phyloP scores from a whole-genome alignment of 2,888 invertebrate species.

The Cryptocephalus primarius region DNA sequence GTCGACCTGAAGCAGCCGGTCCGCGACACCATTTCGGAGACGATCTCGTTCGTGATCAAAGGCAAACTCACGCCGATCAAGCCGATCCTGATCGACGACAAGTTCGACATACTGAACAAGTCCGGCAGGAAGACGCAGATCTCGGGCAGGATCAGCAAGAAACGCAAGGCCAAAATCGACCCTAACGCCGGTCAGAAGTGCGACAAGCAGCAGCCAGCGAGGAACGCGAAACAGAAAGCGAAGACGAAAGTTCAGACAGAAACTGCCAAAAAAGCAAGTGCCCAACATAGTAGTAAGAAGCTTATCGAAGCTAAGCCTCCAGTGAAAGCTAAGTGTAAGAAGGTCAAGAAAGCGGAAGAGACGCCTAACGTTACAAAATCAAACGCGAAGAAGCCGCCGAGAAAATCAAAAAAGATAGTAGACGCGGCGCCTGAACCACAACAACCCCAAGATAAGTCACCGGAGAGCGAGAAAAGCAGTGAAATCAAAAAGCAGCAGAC shows the following conservation, averaged over 20 bases:
- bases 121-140: constrained; percentile 6
- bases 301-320: constrained; percentile 7
- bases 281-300: constrained; percentile 11
- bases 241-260: constrained; percentile 20
- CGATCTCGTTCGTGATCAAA: constrained; percentile 34
- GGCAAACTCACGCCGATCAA: constrained; percentile 31
- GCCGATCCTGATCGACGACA: constrained; percentile 17
- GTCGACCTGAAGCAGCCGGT: constrained; percentile 16
- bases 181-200: background rate
- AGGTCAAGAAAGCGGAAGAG: constrained; percentile 9
- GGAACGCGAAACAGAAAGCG: constrained; percentile 2
- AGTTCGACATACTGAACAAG: constrained; percentile 15
- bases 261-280: constrained; percentile 22
- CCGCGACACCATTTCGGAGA: constrained; percentile 32
- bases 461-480: constrained; percentile 18
- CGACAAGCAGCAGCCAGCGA: background rate
- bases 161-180: constrained; percentile 1
- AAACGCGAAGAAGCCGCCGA: constrained; percentile 1
- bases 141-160: constrained; percentile 5
- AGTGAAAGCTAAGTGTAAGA: background rate
- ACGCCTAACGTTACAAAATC: constrained; percentile 7
- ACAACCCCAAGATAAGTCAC: no score
- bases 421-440: no score
- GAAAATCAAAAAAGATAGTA: background rate
- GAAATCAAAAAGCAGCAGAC: constrained; percentile 12